Base-by-base conservation (phyloP, 1,140 invertebrate species). In the Pseudobourletiella spinata region DNA sequence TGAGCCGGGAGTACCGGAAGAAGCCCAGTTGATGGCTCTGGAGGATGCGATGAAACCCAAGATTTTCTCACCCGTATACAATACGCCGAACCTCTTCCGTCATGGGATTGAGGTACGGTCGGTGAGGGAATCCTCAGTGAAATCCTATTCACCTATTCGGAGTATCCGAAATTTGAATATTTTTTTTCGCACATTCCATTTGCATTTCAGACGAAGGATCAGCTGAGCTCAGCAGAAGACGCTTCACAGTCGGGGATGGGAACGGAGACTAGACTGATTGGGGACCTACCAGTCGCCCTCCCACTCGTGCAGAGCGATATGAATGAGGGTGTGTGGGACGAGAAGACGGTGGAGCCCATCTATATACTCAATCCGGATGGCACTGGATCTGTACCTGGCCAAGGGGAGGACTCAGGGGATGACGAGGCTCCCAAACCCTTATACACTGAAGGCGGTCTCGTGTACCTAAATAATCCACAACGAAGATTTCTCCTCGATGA, bases 381-480 rank as follows among this genome's bases (percentile, higher is more conserved):
- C n/a, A n/a, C n/a, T n/a, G n/a, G n/a, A n/a, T n/a, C n/a, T n/a
- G n/a, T n/a, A n/a, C n/a, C n/a, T n/a, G n/a, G n/a, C n/a, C n/a
- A n/a, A n/a, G n/a, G n/a, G n/a, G 51, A 54, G 20, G 43, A 16
- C 18, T 22, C 44, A 32, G 2, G 39, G 15, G 28, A 39, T 35
- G 16, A 32, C 3, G 52, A 55, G 11, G 22, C 11, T 16, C 25
- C 24, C 28, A 46, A 59, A 43, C 75, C 76, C 11, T 73, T 82
- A 1, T 85, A 81, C 67, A 82, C 81, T 0, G 84, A 86, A 73
- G 84, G 83, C 16, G 84, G 84, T 16, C 65, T 83, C 1, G 76
- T 85, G 0, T 76, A 79, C 57, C 70, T 79, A 43, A 77, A 77
- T 1, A 66, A 72, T 50, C 64, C 61, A 39, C 57, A 63, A 26